Evolutionary conservation across 2,113 vertebrate genomes (phyloP).

Genomic region (Axis porcinus): DNA sequence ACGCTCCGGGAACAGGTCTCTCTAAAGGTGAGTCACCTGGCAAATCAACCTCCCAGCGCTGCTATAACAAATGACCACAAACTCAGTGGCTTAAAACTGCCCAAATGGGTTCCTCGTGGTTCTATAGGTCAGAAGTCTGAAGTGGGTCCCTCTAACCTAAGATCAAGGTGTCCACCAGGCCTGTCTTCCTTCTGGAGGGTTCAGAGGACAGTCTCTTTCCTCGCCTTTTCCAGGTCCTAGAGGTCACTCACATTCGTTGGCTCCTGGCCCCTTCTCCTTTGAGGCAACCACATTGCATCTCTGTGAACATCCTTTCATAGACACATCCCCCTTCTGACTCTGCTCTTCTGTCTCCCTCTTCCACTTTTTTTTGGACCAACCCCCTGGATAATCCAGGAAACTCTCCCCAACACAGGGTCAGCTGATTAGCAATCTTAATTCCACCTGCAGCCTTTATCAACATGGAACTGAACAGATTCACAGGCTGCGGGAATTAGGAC

Average conservation of each 20-base stretch:
- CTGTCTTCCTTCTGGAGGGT: neutral
- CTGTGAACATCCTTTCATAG: neutral
- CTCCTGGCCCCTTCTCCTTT: neutral
- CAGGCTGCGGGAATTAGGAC: neutral
- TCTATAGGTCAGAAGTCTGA: neutral
- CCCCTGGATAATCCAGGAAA: neutral
- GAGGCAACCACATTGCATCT: neutral
- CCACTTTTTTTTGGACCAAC: neutral
- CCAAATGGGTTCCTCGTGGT: accelerated
- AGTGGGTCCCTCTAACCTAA: neutral
- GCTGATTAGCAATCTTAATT: neutral
- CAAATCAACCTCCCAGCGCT: accelerated
- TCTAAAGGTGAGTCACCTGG: conserved; percentile 86
- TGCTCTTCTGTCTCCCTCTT: neutral
- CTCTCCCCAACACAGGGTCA: neutral
- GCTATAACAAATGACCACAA: neutral
- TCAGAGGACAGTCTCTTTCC: neutral
- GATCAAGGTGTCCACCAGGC: accelerated
- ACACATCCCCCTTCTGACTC: neutral
- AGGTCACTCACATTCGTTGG: neutral
- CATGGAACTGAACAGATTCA: neutral
- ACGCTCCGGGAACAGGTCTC: conserved; percentile 94
- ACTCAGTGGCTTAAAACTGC: neutral
- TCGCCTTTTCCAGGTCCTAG: neutral
- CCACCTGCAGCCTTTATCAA: neutral